A percentile compares a stretch with the other conserved stretches of the same genome.
phyloP scores from a whole-genome alignment of 2,888 invertebrate species.

The Lochmaea crataegi region DNA sequence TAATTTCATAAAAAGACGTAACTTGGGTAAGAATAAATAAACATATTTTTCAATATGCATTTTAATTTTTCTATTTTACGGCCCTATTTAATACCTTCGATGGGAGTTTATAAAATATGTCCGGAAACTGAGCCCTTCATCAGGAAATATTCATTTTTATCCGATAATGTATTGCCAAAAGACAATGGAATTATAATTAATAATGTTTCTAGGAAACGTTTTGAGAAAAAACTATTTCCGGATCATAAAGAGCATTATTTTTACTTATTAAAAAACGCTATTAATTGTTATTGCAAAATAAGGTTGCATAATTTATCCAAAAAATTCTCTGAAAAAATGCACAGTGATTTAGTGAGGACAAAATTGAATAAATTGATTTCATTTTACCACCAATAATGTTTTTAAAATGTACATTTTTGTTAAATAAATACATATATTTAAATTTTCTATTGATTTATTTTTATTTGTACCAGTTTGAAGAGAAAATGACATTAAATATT shows the following conservation, averaged over 20 bases:
- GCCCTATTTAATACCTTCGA: conserved; percentile 3
- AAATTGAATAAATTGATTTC: neutral
- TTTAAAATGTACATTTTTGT: no score
- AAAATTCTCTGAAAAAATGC: neutral
- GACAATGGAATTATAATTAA: neutral
- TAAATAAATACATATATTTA: neutral
- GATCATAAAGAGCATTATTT: conserved; percentile 14
- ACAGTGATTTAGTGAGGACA: neutral
- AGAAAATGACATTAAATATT: no score
- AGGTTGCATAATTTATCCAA: conserved; percentile 11
- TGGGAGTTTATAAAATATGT: neutral
- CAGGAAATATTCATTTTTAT: conserved; percentile 1
- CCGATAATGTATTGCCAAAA: conserved; percentile 6
- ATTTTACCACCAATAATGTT: neutral
- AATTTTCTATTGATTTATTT: neutral
- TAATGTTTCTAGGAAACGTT: conserved; percentile 9
- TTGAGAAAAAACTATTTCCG: conserved; percentile 5
- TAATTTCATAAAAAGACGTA: conserved; percentile 9
- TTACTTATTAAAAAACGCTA: conserved; percentile 1
- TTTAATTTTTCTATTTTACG: conserved; percentile 4
- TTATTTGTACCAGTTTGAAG: no score
- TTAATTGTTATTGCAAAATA: conserved; percentile 16
- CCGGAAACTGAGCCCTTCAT: neutral
- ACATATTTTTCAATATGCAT: neutral
- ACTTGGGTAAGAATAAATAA: conserved; percentile 1